These are phyloP conservation scores for Hiodon tergisus DNA, from an alignment of 2,113 vertebrate species.

Conservation along the genomic window DNA sequence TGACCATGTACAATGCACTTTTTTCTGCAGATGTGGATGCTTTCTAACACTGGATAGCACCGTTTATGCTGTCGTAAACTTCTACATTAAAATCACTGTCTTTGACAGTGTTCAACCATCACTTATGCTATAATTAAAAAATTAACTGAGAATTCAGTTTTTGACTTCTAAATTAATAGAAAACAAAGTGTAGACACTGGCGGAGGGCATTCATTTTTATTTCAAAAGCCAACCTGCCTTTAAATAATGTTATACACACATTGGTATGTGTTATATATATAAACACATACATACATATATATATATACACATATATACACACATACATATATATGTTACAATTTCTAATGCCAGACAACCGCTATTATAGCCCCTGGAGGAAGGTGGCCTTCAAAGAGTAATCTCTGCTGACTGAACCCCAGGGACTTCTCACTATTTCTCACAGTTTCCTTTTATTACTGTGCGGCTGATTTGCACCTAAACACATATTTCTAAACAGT, in stretches of 20 bases:
- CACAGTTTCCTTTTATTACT: constrained; percentile 36
- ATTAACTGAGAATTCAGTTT: too few relatives aligned
- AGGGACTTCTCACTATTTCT: constrained; percentile 42
- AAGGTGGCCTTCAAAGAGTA: constrained; percentile 29
- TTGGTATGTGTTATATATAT: constrained; percentile 23
- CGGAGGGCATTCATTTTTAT: neutral
- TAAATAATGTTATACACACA: constrained; percentile 25
- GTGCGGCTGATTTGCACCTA: constrained; percentile 35
- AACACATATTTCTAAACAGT: constrained; percentile 46
- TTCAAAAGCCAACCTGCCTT: constrained; percentile 17
- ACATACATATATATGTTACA: constrained; percentile 20
- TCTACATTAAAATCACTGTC: too few relatives aligned
- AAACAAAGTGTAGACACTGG: too few relatives aligned
- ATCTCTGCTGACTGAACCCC: constrained; percentile 29
- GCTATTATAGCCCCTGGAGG: constrained; percentile 22
- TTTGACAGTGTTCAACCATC: too few relatives aligned
- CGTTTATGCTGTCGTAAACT: too few relatives aligned
- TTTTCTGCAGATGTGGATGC: too few relatives aligned
- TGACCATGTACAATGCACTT: too few relatives aligned
- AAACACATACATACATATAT: too few relatives aligned
- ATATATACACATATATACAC: too few relatives aligned
- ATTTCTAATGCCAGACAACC: constrained; percentile 30
- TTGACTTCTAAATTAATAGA: too few relatives aligned
- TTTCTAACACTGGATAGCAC: too few relatives aligned
- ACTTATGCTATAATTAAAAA: too few relatives aligned